A percentile compares a stretch with the other conserved stretches of the same genome.
Evolutionary conservation across 2,888 invertebrate genomes (phyloP).

Genomic region (Coelinius sp.): DNA sequence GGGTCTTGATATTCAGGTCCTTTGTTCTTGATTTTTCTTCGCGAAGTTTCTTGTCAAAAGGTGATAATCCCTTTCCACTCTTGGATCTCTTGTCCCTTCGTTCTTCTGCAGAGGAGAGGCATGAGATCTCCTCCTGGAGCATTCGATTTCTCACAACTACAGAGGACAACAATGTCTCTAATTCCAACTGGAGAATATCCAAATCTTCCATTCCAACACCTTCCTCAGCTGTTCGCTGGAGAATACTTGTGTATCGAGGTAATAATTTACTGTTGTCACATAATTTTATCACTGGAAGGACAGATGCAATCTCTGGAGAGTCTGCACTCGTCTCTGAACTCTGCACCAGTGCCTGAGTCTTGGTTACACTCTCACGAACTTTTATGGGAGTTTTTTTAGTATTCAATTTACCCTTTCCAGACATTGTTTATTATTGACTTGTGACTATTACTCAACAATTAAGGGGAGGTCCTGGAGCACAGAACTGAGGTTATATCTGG

Average conservation of each 20-base stretch:
- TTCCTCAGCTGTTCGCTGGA: constrained; percentile 81
- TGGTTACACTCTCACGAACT: constrained; percentile 61
- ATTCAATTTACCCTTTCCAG: constrained; percentile 67
- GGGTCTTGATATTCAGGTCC: constrained; percentile 62
- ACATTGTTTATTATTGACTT: constrained; percentile 55
- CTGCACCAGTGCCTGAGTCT: constrained; percentile 53
- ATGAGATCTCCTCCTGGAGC: constrained; percentile 83
- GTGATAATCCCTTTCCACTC: constrained; percentile 63
- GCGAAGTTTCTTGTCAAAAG: constrained; percentile 62
- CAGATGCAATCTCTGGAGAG: constrained; percentile 57
- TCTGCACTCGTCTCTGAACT: constrained; percentile 62
- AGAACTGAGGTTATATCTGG: background rate
- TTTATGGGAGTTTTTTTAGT: constrained; percentile 65
- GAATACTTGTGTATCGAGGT: constrained; percentile 75
- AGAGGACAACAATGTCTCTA: constrained; percentile 88
- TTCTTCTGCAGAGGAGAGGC: constrained; percentile 77
- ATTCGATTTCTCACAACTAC: constrained; percentile 85
- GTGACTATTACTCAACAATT: background rate
- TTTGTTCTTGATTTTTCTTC: constrained; percentile 64
- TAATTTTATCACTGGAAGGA: constrained; percentile 78
- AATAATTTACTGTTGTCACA: constrained; percentile 79
- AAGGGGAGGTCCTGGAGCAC: background rate
- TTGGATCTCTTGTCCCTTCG: constrained; percentile 73
- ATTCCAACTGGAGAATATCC: constrained; percentile 87
- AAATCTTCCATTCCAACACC: constrained; percentile 90